Conservation (phyloP, 1,140 invertebrate species). For the Ephestia elutella region DNA sequence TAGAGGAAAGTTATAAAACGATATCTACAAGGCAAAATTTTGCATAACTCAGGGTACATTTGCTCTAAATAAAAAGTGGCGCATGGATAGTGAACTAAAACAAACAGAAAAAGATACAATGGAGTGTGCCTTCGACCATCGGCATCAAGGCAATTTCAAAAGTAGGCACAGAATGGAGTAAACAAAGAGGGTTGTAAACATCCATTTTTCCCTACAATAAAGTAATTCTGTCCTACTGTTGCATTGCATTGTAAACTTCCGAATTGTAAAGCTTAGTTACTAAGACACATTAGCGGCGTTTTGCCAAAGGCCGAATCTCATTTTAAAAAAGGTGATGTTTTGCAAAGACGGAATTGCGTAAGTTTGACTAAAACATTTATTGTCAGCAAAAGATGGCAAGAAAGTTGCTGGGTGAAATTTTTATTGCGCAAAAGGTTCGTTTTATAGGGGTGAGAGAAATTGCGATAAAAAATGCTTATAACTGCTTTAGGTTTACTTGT, state of each 20-base stretch:
- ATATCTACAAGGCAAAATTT: constrained; percentile 12
- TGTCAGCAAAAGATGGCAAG: constrained; percentile 11
- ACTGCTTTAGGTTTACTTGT: constrained; percentile 17
- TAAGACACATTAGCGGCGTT: constrained; percentile 44
- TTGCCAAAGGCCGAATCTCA: constrained; percentile 22
- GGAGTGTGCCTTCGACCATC: constrained; percentile 22
- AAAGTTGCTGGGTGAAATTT: constrained; percentile 37
- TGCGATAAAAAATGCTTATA: constrained; percentile 24
- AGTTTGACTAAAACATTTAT: constrained; percentile 34
- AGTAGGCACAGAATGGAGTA: constrained; percentile 24
- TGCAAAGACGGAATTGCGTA: constrained; percentile 41
- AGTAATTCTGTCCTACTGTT: constrained; percentile 61
- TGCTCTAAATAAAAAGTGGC: constrained; percentile 20
- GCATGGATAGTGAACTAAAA: constrained; percentile 27
- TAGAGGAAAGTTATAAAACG: constrained; percentile 19
- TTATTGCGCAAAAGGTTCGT: constrained; percentile 47
- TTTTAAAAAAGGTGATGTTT: constrained; percentile 23
- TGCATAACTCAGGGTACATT: constrained; percentile 25
- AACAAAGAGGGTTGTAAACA: constrained; percentile 51
- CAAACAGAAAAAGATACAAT: constrained; percentile 15
- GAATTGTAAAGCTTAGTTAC: constrained; percentile 48
- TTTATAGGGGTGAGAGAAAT: constrained; percentile 34
- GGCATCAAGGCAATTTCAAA: constrained; percentile 39
- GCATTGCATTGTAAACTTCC: constrained; percentile 52
- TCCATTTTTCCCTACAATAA: constrained; percentile 53